Percentiles rank a stretch among this genome's conserved stretches.
Evolutionary conservation across 2,888 invertebrate genomes (phyloP).

Genomic region (Oxystoma pomonae): DNA sequence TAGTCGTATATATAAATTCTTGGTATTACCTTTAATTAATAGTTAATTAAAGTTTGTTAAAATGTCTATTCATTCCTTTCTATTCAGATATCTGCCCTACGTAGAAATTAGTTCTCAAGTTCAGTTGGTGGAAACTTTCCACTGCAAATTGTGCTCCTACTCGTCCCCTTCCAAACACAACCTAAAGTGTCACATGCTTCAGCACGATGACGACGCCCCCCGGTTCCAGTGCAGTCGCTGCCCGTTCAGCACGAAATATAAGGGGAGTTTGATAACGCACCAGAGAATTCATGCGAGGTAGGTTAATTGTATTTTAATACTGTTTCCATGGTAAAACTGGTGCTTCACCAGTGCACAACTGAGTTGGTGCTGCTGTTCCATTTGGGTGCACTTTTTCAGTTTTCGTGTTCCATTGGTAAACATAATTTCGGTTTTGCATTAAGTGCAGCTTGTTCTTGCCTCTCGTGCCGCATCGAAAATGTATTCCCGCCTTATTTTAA

Average conservation of each 20-base stretch:
- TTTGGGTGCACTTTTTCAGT: no score
- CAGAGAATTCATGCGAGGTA: neutral
- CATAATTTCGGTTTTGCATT: no score
- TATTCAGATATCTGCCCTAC: neutral
- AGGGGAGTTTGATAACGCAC: neutral
- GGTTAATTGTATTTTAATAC: no score
- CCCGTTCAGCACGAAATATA: neutral
- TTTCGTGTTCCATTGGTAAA: no score
- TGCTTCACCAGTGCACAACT: no score
- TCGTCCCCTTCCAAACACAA: neutral
- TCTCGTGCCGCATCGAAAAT: no score
- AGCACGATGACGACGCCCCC: neutral
- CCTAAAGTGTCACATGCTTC: neutral
- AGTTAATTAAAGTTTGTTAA: no score
- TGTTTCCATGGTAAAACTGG: no score
- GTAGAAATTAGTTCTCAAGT: neutral
- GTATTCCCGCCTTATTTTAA: no score
- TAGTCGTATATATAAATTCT: neutral
- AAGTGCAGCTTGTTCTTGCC: no score
- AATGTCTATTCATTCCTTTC: no score
- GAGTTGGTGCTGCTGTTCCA: no score
- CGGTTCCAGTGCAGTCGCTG: neutral
- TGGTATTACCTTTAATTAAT: neutral
- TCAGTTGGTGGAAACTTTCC: neutral
- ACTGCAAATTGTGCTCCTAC: neutral